Percentiles rank a stretch among this genome's conserved stretches.
Conservation (phyloP, 2,113 vertebrate species). For the Paedocypris sp. region DNA sequence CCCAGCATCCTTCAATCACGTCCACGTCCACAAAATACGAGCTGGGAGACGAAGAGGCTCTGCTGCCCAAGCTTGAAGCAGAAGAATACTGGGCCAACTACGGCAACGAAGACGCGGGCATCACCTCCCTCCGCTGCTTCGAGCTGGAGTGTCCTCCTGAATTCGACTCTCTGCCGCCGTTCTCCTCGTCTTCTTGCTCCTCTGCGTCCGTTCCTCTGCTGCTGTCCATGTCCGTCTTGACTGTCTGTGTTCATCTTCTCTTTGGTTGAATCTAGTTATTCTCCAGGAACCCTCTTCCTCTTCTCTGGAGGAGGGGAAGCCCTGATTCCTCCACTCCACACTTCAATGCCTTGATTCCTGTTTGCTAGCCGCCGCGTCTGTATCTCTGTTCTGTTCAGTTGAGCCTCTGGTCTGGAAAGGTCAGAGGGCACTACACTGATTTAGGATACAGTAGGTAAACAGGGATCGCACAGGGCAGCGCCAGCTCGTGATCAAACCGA, state of each 20-base stretch:
- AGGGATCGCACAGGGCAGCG: constrained; percentile 41
- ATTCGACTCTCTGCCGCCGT: constrained; percentile 52
- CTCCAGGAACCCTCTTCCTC: constrained; percentile 26
- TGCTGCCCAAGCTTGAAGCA: constrained; percentile 67
- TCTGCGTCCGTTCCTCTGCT: constrained; percentile 41
- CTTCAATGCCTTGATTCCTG: constrained; percentile 48
- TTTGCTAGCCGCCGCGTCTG: constrained; percentile 48
- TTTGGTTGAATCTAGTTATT: constrained; percentile 55
- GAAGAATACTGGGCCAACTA: constrained; percentile 75
- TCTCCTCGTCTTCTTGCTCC: constrained; percentile 46
- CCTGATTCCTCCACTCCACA: constrained; percentile 34
- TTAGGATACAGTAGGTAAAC: constrained; percentile 56
- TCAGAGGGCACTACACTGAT: constrained; percentile 43
- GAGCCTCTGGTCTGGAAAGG: constrained; percentile 27
- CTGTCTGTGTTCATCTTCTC: constrained; percentile 48
- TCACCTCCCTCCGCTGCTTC: constrained; percentile 61
- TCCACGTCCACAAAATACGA: constrained; percentile 65
- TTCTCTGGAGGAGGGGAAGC: constrained; percentile 28
- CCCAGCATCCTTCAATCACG: constrained; percentile 40
- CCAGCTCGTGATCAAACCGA: constrained; percentile 40
- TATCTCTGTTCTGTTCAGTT: constrained; percentile 43
- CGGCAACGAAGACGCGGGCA: constrained; percentile 69
- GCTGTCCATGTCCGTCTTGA: constrained; percentile 45
- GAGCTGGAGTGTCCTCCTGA: constrained; percentile 67
- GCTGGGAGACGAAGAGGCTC: constrained; percentile 62